Evolutionary conservation across 2,113 vertebrate species (phyloP).

Genomic region (Smithornis capensis): DNA sequence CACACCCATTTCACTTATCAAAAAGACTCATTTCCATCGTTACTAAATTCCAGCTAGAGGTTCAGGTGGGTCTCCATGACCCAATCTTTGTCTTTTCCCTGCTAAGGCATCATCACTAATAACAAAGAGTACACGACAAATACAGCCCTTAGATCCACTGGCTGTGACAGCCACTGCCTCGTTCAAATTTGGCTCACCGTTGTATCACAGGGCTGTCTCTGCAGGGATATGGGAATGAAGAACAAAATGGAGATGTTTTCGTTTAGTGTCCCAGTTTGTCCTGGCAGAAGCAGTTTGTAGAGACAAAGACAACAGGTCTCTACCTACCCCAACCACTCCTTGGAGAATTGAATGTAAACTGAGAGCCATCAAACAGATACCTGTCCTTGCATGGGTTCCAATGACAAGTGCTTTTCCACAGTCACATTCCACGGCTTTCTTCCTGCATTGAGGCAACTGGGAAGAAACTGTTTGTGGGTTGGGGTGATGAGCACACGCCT

Average conservation of each 20-base stretch:
- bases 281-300: background rate
- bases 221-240: background rate
- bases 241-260: background rate
- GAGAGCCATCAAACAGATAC: background rate
- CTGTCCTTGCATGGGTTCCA: background rate
- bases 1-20: background rate
- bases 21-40: background rate
- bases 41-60: background rate
- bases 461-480: background rate
- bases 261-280: background rate
- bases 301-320: background rate
- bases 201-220: background rate
- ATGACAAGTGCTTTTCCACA: background rate
- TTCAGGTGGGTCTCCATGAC: background rate
- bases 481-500: background rate
- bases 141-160: background rate
- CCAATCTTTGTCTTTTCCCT: background rate
- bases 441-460: background rate
- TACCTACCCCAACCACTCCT: background rate
- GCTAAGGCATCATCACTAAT: background rate
- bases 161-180: background rate
- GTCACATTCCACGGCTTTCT: background rate
- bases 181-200: accelerated
- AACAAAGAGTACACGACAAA: background rate
- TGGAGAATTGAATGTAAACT: background rate